Percentiles rank a stretch among this genome's conserved stretches.
Conservation (phyloP, 1,140 invertebrate genomes). For the Drosophila suzukii region DNA sequence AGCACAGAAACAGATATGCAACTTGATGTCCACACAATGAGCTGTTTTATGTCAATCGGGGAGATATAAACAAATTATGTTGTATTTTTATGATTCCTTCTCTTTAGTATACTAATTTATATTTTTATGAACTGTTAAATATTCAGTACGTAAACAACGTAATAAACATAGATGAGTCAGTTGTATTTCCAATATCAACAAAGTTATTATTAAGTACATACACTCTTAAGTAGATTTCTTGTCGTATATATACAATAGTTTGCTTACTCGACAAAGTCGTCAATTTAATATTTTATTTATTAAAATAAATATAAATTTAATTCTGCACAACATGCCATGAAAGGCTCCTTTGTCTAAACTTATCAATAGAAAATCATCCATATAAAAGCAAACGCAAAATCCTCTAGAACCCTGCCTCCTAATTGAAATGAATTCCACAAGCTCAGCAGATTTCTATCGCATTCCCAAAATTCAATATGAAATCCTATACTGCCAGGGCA, state of each 20-base stretch:
- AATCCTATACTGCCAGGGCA: constrained; percentile 1
- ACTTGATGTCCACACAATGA: constrained; percentile 2
- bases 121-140: background rate
- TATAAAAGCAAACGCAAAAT: background rate
- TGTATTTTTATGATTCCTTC: background rate
- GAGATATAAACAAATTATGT: background rate
- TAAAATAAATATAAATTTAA: background rate
- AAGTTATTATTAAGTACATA: no score
- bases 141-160: background rate
- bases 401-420: background rate
- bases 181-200: no score
- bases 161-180: background rate
- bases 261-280: no score
- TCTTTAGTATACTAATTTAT: background rate
- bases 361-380: background rate
- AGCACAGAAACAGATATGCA: constrained; percentile 1
- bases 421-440: background rate
- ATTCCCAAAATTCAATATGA: constrained; percentile 10
- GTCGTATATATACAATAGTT: no score
- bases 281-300: background rate
- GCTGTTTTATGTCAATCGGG: background rate
- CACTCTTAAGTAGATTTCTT: no score
- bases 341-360: background rate
- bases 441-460: background rate
- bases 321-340: background rate